A percentile compares a stretch with the other conserved stretches of the same genome.
These are phyloP conservation scores for Azemiops feae DNA, from an alignment of 2,113 vertebrate species.

Conservation along the genomic window DNA sequence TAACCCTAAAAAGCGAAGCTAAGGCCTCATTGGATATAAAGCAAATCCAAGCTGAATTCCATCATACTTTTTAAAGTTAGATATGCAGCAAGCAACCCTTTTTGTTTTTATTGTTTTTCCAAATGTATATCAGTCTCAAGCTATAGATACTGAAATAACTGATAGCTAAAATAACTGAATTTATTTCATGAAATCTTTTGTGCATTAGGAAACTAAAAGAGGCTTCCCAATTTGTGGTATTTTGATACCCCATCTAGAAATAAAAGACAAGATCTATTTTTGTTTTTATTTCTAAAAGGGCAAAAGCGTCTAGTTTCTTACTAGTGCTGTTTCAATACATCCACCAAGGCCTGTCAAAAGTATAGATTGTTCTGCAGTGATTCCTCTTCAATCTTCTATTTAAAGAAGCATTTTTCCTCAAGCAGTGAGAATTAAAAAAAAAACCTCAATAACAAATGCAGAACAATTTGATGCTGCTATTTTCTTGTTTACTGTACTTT, in stretches of 20 bases:
- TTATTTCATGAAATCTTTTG: neutral
- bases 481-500: neutral
- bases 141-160: neutral
- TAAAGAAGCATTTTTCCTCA: constrained; percentile 18
- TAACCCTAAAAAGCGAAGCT: neutral
- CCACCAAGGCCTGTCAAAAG: neutral
- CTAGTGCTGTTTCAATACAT: constrained; percentile 13
- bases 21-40: neutral
- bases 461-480: neutral
- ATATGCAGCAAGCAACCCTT: neutral
- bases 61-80: neutral
- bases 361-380: constrained; percentile 1
- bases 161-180: neutral
- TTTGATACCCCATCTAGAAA: neutral
- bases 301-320: neutral
- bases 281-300: neutral
- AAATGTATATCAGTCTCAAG: neutral
- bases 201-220: neutral
- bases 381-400: constrained; percentile 17
- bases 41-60: neutral
- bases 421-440: neutral
- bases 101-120: neutral
- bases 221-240: neutral
- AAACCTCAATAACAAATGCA: neutral
- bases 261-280: neutral